These are phyloP conservation scores for Laupala kohalensis DNA, from an alignment of 1,140 invertebrate genomes.

Conservation along the genomic window DNA sequence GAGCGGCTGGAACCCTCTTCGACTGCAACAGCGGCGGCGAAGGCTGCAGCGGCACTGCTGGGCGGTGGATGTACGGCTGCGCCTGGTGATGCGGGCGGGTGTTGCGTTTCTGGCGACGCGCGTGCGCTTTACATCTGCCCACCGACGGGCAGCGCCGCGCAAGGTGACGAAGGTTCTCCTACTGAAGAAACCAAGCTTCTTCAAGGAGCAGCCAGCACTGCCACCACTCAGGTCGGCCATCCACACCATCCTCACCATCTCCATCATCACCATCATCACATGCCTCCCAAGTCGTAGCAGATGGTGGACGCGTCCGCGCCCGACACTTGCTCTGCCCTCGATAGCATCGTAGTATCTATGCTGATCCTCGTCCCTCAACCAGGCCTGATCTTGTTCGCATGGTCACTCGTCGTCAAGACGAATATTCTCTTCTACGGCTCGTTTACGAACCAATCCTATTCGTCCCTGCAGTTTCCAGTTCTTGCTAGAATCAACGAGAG, in stretches of 20 bases:
- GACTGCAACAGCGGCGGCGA: constrained; percentile 1
- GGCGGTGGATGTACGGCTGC: constrained; percentile 2
- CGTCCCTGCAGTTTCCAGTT: too few species aligned
- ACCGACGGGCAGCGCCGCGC: constrained; percentile 33
- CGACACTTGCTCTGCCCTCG: neutral
- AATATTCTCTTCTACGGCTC: too few species aligned
- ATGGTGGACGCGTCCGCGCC: neutral
- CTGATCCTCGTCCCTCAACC: too few species aligned
- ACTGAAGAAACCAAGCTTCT: constrained; percentile 38
- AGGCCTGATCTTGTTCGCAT: too few species aligned
- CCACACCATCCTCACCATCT: neutral
- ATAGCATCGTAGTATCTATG: neutral
- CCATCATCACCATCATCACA: neutral
- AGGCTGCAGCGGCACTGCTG: neutral
- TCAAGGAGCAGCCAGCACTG: constrained; percentile 16
- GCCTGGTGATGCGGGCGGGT: constrained; percentile 1
- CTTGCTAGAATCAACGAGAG: too few species aligned
- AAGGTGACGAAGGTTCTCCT: constrained; percentile 35
- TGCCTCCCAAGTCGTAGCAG: neutral
- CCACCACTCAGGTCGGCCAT: neutral
- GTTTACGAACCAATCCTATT: too few species aligned
- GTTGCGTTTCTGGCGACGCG: constrained; percentile 2
- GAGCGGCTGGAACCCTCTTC: constrained; percentile 9
- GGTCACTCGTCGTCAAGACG: too few species aligned
- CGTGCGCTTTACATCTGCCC: constrained; percentile 30